Evolutionary conservation across 2,113 vertebrate species (phyloP).

Genomic region (Patagioenas fasciata): DNA sequence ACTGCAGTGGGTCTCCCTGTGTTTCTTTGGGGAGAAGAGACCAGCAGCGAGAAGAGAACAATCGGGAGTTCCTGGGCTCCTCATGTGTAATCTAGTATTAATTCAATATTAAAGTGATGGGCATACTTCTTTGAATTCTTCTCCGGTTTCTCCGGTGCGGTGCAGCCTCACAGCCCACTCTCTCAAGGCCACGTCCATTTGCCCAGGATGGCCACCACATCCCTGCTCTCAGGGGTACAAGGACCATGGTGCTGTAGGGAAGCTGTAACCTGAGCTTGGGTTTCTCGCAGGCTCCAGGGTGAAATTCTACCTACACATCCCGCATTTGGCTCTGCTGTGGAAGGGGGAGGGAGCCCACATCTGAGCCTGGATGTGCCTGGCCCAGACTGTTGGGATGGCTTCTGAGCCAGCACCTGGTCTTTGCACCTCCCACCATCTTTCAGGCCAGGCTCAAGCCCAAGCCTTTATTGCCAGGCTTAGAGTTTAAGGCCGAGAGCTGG

Average conservation of each 20-base stretch:
- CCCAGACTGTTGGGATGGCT: not conserved
- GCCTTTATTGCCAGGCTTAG: not conserved
- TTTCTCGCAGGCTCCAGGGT: not conserved
- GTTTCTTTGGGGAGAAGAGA: not conserved
- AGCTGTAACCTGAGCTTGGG: not conserved
- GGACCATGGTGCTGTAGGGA: rapidly evolving
- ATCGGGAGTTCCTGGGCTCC: not conserved
- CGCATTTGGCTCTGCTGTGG: not conserved
- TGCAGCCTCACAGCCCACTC: not conserved
- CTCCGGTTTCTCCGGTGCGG: rapidly evolving
- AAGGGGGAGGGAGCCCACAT: not conserved
- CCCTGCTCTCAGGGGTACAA: not conserved
- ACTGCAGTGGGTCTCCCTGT: not conserved
- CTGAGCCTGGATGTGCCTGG: not conserved
- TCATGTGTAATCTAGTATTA: not conserved
- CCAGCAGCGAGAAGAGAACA: not conserved
- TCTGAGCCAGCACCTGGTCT: not conserved
- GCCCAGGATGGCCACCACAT: not conserved
- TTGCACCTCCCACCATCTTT: not conserved
- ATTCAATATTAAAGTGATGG: not conserved
- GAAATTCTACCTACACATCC: not conserved
- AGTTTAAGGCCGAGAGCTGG: not conserved
- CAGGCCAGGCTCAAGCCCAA: not conserved
- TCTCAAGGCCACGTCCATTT: not conserved
- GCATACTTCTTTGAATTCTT: not conserved